These are phyloP conservation scores for Cynopterus sphinx DNA, from an alignment of 2,797 vertebrate genomes.

Conservation along the genomic window DNA sequence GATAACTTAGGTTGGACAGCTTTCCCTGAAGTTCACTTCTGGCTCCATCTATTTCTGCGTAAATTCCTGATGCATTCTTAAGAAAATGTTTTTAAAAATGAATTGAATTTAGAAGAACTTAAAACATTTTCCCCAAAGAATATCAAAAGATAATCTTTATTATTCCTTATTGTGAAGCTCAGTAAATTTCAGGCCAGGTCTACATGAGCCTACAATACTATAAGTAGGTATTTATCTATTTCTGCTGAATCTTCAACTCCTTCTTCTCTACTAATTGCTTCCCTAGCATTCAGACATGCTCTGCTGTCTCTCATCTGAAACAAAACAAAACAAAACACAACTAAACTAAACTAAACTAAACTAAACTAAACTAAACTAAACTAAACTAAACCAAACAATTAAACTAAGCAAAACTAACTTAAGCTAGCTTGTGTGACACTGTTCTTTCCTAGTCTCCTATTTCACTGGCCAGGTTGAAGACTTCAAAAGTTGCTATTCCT, in stretches of 20 bases:
- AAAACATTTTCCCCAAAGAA: background rate
- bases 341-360: background rate
- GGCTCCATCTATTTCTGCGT: constrained; percentile 95
- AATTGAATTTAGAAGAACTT: constrained; percentile 21
- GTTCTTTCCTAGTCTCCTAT: background rate
- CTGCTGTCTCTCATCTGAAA: background rate
- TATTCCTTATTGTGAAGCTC: background rate
- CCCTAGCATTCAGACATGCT: background rate
- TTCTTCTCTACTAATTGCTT: background rate
- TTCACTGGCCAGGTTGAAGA: background rate
- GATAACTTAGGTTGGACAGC: constrained; percentile 88
- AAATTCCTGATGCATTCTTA: constrained; percentile 92
- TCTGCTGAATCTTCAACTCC: background rate
- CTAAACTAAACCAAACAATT: background rate
- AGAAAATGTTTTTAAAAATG: constrained; percentile 41
- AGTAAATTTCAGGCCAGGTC: background rate
- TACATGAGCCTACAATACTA: background rate
- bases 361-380: background rate
- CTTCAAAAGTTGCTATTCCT: background rate
- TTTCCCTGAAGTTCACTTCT: constrained; percentile 88
- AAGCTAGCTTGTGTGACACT: background rate
- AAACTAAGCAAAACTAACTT: no score
- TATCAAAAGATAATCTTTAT: background rate
- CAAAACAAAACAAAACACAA: background rate
- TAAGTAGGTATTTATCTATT: background rate